Conservation (phyloP, 1,140 invertebrate genomes). For the Linepithema humile region DNA sequence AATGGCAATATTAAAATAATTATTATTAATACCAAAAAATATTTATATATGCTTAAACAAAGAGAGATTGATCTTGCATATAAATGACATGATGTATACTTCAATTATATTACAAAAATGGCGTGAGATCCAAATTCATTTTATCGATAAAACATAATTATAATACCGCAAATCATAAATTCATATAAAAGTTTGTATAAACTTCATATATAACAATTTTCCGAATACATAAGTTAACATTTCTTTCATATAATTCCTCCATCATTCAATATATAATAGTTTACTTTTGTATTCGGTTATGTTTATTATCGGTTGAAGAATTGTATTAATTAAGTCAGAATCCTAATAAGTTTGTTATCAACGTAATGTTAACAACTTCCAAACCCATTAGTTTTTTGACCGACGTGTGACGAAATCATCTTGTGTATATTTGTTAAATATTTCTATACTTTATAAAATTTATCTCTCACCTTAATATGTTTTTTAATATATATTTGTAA, state of each 20-base stretch:
- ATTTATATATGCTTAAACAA: conserved; percentile 1
- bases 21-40: background rate
- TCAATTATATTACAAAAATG: conserved; percentile 13
- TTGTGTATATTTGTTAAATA: background rate
- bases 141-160: background rate
- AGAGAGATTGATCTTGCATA: background rate
- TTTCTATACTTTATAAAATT: background rate
- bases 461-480: background rate
- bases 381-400: no score
- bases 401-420: no score
- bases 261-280: background rate
- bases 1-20: background rate
- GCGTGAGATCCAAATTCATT: background rate
- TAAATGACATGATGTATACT: background rate
- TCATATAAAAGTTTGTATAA: background rate
- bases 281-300: background rate
- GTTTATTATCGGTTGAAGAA: background rate
- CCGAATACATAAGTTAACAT: background rate
- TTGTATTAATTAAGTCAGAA: background rate
- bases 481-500: background rate
- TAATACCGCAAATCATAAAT: background rate
- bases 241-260: background rate
- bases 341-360: background rate
- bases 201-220: background rate
- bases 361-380: no score